phyloP scores from a whole-genome alignment of 2,113 vertebrate species.

The Colius striatus region DNA sequence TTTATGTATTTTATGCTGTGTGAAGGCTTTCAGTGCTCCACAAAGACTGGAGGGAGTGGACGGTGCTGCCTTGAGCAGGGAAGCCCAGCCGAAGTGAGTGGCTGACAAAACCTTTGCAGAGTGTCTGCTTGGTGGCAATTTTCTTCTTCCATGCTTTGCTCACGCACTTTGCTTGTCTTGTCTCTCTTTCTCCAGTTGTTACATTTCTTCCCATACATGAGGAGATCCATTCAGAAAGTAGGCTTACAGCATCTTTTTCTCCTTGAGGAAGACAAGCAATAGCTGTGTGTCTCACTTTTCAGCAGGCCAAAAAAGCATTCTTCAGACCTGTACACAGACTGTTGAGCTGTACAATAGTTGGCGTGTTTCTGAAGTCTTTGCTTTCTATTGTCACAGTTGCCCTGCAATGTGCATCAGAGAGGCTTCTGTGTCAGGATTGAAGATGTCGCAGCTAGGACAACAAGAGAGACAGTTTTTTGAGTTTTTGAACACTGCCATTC shows the following conservation, averaged over 20 bases:
- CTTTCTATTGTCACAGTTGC: neutral
- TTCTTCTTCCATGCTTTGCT: neutral
- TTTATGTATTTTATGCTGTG: neutral
- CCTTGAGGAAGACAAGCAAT: neutral
- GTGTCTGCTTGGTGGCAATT: neutral
- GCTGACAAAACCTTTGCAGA: accelerated
- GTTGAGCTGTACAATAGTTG: neutral
- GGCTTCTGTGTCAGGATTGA: neutral
- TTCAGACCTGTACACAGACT: neutral
- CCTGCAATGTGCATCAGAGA: neutral
- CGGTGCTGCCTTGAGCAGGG: neutral
- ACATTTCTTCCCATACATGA: neutral
- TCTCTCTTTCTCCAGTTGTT: neutral
- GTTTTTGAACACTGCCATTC: neutral
- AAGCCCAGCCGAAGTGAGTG: neutral
- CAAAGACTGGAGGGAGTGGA: neutral
- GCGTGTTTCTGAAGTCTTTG: neutral
- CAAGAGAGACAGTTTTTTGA: neutral
- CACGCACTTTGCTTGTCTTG: neutral
- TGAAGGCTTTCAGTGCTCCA: neutral
- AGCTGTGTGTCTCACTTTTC: neutral
- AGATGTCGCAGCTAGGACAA: neutral
- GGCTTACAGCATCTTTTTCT: neutral
- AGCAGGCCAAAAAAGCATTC: neutral
- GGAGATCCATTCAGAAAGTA: neutral